Conservation (phyloP, 2,888 invertebrate genomes). For the Lycaena phlaeas region DNA sequence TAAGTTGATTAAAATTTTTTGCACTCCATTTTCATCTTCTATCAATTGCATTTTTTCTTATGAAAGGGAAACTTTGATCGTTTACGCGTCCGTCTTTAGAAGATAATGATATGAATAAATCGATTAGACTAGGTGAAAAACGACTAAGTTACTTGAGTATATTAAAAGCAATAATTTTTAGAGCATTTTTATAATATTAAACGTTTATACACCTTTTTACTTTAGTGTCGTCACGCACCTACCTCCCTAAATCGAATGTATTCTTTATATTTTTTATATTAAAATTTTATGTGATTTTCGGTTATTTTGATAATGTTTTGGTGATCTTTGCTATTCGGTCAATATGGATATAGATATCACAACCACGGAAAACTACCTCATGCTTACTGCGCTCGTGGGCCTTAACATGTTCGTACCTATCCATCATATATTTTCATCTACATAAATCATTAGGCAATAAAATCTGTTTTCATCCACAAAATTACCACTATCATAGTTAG, state of each 20-base stretch:
- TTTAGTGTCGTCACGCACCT: slow-evolving; percentile 1
- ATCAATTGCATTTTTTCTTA: background rate
- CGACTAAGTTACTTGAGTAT: slow-evolving; percentile 1
- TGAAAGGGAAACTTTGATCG: background rate
- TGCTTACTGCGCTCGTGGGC: slow-evolving; percentile 10
- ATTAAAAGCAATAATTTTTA: slow-evolving; percentile 8
- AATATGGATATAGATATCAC: slow-evolving; percentile 12
- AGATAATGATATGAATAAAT: background rate
- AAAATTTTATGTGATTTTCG: background rate
- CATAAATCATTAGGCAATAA: background rate
- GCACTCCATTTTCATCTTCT: too few relatives aligned
- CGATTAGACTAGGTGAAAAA: background rate
- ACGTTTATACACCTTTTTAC: background rate
- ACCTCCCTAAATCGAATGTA: slow-evolving; percentile 5
- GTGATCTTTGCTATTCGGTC: background rate
- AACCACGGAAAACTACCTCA: slow-evolving; percentile 20
- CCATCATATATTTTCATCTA: background rate
- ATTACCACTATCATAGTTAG: background rate
- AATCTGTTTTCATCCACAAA: background rate
- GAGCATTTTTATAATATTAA: background rate
- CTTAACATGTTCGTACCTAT: background rate
- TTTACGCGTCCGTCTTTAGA: background rate
- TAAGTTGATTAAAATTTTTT: too few relatives aligned
- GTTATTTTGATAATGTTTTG: background rate
- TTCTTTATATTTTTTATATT: background rate